Evolutionary conservation across 1,140 invertebrate genomes (phyloP).

Genomic region (Lutraria rhynchaena): DNA sequence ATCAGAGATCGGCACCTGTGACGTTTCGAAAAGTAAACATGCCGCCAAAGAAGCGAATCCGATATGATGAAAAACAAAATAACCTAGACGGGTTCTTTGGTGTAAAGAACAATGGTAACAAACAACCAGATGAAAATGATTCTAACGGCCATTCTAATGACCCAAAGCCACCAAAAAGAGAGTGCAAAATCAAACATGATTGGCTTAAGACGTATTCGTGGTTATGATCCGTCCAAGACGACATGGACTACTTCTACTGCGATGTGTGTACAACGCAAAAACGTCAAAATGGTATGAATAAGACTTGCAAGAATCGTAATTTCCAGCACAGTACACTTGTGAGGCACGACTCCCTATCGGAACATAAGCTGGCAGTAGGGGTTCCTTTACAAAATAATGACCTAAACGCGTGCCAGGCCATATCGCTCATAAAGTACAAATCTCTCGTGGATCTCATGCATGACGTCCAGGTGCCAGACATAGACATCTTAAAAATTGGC

Average conservation of each 20-base stretch:
- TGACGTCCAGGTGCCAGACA: background rate
- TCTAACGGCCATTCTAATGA: too few species aligned
- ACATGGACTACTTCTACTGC: background rate
- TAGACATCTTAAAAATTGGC: background rate
- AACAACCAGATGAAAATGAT: too few species aligned
- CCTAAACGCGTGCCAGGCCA: background rate
- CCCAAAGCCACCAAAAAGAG: too few species aligned
- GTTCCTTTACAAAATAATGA: background rate
- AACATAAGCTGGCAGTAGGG: background rate
- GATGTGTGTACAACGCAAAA: background rate
- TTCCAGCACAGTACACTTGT: background rate
- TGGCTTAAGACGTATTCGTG: background rate
- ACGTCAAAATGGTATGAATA: background rate
- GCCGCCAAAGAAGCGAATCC: too few species aligned
- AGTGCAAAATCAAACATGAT: too few species aligned
- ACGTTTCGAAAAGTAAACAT: too few species aligned
- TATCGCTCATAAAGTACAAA: conserved; percentile 37
- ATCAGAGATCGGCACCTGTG: too few species aligned
- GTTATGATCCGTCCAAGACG: background rate
- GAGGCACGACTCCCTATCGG: background rate
- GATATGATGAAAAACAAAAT: too few species aligned
- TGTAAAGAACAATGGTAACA: too few species aligned
- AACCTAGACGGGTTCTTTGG: too few species aligned
- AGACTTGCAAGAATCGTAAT: background rate
- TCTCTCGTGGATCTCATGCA: conserved; percentile 24